Percentiles rank a stretch among this genome's conserved stretches.
phyloP scores from a whole-genome alignment of 2,113 vertebrate species.

The Oreocharis arfaki region DNA sequence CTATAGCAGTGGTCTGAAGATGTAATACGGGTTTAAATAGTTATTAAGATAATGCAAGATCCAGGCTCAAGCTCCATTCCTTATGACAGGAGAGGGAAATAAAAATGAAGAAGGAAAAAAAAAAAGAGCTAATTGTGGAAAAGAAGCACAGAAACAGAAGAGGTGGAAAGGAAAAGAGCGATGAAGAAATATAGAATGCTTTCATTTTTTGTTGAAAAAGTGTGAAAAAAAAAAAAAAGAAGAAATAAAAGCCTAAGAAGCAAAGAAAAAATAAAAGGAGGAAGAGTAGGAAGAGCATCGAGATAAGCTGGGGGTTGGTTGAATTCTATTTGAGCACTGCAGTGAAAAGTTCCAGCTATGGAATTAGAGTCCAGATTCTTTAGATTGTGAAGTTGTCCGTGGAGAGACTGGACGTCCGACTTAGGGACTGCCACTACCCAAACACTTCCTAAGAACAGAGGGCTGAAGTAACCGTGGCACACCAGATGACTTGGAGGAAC shows the following conservation, averaged over 20 bases:
- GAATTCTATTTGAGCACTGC: background rate
- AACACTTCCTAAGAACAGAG: background rate
- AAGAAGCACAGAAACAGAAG: background rate
- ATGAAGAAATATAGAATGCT: background rate
- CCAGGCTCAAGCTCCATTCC: background rate
- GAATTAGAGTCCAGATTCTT: conserved; percentile 14
- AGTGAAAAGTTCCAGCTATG: background rate
- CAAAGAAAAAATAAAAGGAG: background rate
- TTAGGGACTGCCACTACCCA: background rate
- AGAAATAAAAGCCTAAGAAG: background rate
- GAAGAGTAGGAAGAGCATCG: background rate
- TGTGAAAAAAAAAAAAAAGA: background rate
- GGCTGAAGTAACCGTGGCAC: background rate
- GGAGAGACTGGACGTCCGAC: background rate
- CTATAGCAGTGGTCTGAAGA: background rate
- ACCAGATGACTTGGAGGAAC: background rate
- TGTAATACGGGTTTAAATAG: background rate
- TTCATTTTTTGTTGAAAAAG: background rate
- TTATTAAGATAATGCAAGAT: background rate
- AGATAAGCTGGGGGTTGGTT: background rate
- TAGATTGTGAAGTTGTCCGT: background rate
- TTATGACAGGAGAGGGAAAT: background rate
- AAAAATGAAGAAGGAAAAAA: background rate
- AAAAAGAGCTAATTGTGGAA: background rate
- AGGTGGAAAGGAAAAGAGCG: background rate